These are phyloP conservation scores for Apamea anceps DNA, from an alignment of 2,888 invertebrate species.

Conservation along the genomic window DNA sequence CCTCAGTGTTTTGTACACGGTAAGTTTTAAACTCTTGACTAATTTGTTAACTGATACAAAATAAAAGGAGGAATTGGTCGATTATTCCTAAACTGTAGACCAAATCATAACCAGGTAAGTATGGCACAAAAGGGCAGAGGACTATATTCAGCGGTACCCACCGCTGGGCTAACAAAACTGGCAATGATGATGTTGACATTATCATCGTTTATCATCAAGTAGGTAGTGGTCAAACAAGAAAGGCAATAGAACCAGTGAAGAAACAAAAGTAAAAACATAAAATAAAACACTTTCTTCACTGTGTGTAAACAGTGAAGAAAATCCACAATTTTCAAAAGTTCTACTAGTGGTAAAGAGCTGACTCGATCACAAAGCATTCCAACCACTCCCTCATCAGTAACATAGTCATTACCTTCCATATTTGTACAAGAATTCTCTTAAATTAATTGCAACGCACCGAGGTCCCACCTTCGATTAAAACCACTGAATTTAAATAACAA, in stretches of 20 bases:
- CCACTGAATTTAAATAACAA: slow-evolving; percentile 14
- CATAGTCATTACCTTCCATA: slow-evolving; percentile 8
- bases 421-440: slow-evolving; percentile 13
- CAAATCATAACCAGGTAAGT: background rate
- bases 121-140: background rate
- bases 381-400: background rate
- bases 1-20: slow-evolving; percentile 90
- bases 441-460: slow-evolving; percentile 9
- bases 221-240: background rate
- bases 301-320: no score
- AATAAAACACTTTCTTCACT: no score
- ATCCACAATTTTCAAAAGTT: background rate
- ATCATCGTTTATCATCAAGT: background rate
- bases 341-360: background rate
- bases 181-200: background rate
- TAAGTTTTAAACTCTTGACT: slow-evolving; percentile 73
- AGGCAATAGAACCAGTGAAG: background rate
- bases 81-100: background rate
- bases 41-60: background rate
- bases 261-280: background rate
- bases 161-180: background rate
- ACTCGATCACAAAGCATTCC: background rate
- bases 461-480: slow-evolving; percentile 24
- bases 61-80: background rate
- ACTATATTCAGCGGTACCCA: background rate